phyloP scores from a whole-genome alignment of 2,797 vertebrate species.

The Ctenopoma multispine region DNA sequence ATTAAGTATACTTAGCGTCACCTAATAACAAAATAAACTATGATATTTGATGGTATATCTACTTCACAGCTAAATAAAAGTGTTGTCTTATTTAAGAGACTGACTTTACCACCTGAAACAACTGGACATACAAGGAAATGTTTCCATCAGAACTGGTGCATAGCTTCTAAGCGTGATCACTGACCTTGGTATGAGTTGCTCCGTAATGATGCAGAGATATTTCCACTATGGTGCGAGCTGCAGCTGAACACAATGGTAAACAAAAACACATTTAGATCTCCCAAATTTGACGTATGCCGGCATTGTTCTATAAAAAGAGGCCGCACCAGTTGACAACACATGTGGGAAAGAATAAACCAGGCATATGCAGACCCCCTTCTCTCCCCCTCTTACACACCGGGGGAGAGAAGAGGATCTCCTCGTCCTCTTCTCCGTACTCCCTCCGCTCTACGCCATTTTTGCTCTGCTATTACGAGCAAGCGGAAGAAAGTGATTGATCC shows the following conservation, averaged over 20 bases:
- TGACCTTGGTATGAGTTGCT: constrained; percentile 68
- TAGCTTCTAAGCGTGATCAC: constrained; percentile 8
- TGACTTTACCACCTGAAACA: background rate
- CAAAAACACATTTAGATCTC: constrained; percentile 59
- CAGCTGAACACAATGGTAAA: constrained; percentile 68
- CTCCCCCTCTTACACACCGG: constrained; percentile 2
- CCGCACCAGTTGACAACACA: background rate
- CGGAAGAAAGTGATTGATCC: constrained; percentile 34
- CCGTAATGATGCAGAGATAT: constrained; percentile 52
- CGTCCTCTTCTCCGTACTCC: constrained; percentile 49
- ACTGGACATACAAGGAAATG: background rate
- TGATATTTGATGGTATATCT: background rate
- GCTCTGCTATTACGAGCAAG: constrained; percentile 50
- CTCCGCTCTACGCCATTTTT: constrained; percentile 79
- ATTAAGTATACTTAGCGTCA: no score
- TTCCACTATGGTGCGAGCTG: constrained; percentile 43
- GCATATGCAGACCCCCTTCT: constrained; percentile 6
- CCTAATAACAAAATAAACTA: background rate
- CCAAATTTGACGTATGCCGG: background rate
- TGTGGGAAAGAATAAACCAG: background rate
- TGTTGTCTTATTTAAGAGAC: background rate
- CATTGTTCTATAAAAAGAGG: background rate
- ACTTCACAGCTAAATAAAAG: background rate
- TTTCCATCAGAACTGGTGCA: background rate
- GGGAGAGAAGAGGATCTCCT: constrained; percentile 56